Base-by-base conservation (phyloP, 2,797 vertebrate species). In the Apogon talboti region DNA sequence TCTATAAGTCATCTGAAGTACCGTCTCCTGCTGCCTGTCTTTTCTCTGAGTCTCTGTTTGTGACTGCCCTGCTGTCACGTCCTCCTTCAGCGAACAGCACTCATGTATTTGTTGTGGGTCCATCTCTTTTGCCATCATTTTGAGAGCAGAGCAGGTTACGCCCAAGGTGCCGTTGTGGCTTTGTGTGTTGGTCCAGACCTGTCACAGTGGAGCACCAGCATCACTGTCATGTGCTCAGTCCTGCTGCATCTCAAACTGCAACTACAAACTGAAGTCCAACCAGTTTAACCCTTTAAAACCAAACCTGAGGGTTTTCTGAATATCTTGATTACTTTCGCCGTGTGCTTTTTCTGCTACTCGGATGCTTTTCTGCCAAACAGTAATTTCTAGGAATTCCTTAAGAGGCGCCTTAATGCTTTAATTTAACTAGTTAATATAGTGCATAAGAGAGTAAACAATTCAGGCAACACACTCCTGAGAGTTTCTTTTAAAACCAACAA, bases 61-160 rank as follows among this genome's bases (percentile, higher is more conserved):
- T 41, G 35, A 9, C 53, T 42, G 15, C 67, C 24, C 35, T 28
- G 6, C 63, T 21, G 54, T 52, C 41, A 30, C 18, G 7, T 21
- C 14, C 21, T 24, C 30, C 11, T 11, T 14, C 30, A 18, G 4
- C 1, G 4, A 30, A 10, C 68, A 19, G 40, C 46, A 54, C 19
- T 33, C 56, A 76, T 59, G 66, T 45, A 66, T 80, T 65, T 11
- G 40, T 58, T 4, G 35, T 24, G 9, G 49, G 16, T 37, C 65
- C 33, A 52, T 56, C 63, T 70, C 55, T 5, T 45, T 38, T 6
- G 19, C 55, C 30, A 11, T 35, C 41, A 42, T 68, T 58, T 35
- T 42, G 21, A 33, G 1, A 65, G 41, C 59, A 18, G n/a, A n/a
- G n/a, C n/a, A n/a, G 54, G 16, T 38, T 1, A 41, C 24, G 41